These are phyloP conservation scores for Amazona guildingii DNA, from an alignment of 2,113 vertebrate species.

Conservation along the genomic window DNA sequence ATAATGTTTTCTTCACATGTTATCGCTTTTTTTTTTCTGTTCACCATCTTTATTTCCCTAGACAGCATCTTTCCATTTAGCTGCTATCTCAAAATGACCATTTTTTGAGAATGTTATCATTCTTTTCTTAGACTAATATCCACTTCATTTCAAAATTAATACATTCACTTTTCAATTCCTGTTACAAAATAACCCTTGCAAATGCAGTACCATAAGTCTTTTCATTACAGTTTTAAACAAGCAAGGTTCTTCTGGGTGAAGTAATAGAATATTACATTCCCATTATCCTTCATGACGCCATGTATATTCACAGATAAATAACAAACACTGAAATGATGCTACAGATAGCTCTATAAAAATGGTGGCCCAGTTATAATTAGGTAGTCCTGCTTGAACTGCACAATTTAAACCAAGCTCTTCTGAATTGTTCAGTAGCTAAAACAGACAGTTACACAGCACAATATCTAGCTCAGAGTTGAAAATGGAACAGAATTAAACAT, in stretches of 20 bases:
- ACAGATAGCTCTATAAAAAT: constrained; percentile 33
- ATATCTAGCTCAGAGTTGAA: constrained; percentile 1
- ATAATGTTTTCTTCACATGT: constrained; percentile 1
- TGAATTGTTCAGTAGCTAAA: neutral
- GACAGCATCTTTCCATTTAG: neutral
- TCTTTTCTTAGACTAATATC: neutral
- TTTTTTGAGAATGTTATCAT: neutral
- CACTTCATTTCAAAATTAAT: neutral
- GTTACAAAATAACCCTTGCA: neutral
- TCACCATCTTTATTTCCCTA: constrained; percentile 28
- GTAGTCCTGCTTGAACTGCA: neutral
- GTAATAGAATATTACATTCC: neutral
- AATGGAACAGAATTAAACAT: constrained; percentile 38
- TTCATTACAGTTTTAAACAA: constrained; percentile 38
- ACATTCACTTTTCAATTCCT: neutral
- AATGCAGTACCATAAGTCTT: neutral
- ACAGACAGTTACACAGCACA: constrained; percentile 21
- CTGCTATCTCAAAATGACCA: neutral
- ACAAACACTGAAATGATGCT: constrained; percentile 11
- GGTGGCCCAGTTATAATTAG: constrained; percentile 41
- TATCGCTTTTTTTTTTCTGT: neutral
- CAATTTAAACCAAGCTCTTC: constrained; percentile 52
- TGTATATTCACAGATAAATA: neutral
- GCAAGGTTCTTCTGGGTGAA: constrained; percentile 17
- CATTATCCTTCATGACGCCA: neutral